Conservation (phyloP, 2,888 invertebrate genomes). For the Micoletzkya japonica region DNA sequence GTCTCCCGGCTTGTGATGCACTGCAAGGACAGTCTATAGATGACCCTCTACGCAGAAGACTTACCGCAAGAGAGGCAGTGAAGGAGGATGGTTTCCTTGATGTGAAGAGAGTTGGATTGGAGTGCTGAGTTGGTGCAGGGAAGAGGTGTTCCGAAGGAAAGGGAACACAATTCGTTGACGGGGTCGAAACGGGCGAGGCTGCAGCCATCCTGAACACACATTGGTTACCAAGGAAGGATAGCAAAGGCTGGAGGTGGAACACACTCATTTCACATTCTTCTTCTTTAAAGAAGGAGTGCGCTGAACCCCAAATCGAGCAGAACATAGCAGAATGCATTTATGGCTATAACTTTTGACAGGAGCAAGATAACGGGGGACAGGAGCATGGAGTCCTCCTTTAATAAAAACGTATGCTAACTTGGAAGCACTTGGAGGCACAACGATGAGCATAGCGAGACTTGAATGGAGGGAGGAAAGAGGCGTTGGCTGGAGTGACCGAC, state of each 20-base stretch:
- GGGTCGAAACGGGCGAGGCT: constrained; percentile 51
- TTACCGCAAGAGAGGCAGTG: constrained; percentile 53
- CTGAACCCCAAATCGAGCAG: too few relatives aligned
- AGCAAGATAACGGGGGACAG: too few relatives aligned
- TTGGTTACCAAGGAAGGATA: too few relatives aligned
- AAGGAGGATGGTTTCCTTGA: constrained; percentile 43
- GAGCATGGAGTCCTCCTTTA: too few relatives aligned
- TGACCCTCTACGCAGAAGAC: constrained; percentile 7
- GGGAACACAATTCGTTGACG: constrained; percentile 38
- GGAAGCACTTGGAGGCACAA: constrained; percentile 27
- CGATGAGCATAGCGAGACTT: constrained; percentile 26
- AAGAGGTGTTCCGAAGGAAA: constrained; percentile 47
- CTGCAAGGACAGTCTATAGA: constrained; percentile 27
- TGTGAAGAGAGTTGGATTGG: background rate
- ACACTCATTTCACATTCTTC: too few relatives aligned
- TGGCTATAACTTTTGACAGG: too few relatives aligned
- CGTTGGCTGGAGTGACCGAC: background rate
- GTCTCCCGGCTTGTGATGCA: constrained; percentile 36
- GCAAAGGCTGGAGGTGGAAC: too few relatives aligned
- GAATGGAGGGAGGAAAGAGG: constrained; percentile 16
- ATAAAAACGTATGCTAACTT: too few relatives aligned
- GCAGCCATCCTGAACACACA: constrained; percentile 48
- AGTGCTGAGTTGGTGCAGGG: constrained; percentile 28
- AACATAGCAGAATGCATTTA: too few relatives aligned
- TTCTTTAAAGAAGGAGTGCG: too few relatives aligned